Conservation (phyloP, 1,140 invertebrate genomes). For the Drosophila kepulauana region DNA sequence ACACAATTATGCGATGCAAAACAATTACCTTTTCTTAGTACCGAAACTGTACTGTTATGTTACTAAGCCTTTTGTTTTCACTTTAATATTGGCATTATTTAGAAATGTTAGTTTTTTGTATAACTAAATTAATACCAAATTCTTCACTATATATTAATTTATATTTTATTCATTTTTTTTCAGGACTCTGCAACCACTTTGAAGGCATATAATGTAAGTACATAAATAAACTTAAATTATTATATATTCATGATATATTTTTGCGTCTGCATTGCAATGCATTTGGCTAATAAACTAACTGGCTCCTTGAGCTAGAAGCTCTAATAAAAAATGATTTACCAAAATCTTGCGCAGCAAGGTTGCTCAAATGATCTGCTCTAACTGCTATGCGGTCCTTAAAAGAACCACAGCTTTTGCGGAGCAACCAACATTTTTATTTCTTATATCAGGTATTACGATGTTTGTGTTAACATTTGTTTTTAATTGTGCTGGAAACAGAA, state of each 20-base stretch:
- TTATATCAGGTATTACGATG: too few relatives aligned
- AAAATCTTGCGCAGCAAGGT: not conserved
- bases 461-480: too few relatives aligned
- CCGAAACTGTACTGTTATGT: too few relatives aligned
- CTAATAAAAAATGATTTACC: not conserved
- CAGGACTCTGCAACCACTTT: not conserved
- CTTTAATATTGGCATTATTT: too few relatives aligned
- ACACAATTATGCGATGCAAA: too few relatives aligned
- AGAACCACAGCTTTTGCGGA: not conserved
- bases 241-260: not conserved
- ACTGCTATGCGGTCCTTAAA: not conserved
- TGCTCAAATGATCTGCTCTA: not conserved
- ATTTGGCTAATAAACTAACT: not conserved
- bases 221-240: not conserved
- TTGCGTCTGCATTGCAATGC: not conserved
- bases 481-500: too few relatives aligned
- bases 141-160: not conserved
- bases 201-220: slow-evolving; percentile 1
- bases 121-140: too few relatives aligned
- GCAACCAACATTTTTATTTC: too few relatives aligned
- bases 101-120: too few relatives aligned
- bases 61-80: too few relatives aligned
- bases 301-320: not conserved
- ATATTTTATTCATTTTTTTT: not conserved
- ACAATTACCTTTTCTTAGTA: too few relatives aligned